A percentile compares a stretch with the other conserved stretches of the same genome.
These are phyloP conservation scores for Oreochromis mossambicus DNA, from an alignment of 2,797 vertebrate species.

Conservation along the genomic window DNA sequence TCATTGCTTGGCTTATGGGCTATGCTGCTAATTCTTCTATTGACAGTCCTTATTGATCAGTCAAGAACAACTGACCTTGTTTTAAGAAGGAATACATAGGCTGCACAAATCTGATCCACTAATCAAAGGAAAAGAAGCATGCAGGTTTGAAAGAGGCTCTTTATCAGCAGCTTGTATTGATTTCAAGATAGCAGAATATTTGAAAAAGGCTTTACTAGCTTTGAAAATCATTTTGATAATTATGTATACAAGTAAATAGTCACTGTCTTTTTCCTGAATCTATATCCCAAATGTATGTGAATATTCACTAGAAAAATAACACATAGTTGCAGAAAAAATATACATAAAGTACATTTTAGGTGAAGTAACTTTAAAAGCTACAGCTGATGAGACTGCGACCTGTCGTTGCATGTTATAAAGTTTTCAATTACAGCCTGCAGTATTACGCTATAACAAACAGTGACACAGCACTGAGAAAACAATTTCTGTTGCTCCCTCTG, in stretches of 20 bases:
- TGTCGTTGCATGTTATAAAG: background rate
- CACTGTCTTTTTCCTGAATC: background rate
- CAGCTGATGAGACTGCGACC: slow-evolving; percentile 35
- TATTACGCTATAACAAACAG: slow-evolving; percentile 25
- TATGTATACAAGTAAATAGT: background rate
- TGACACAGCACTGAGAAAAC: slow-evolving; percentile 32
- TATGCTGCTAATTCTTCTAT: background rate
- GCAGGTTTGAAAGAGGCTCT: background rate
- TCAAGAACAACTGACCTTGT: background rate
- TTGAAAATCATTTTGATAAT: background rate
- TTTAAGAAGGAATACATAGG: background rate
- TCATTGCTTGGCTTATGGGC: background rate
- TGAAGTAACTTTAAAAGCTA: background rate
- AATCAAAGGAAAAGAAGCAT: background rate
- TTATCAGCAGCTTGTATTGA: background rate
- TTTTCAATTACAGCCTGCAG: slow-evolving; percentile 22
- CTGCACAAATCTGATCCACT: background rate
- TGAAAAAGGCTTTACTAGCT: background rate
- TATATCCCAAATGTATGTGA: background rate
- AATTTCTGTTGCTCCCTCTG: slow-evolving; percentile 16
- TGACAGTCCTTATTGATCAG: slow-evolving; percentile 9
- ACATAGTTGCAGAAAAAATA: background rate
- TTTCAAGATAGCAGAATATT: background rate
- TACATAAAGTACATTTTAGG: background rate
- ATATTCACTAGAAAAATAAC: background rate